Percentiles rank a stretch among this genome's conserved stretches.
These are phyloP conservation scores for Lordiphosa andalusiaca DNA, from an alignment of 2,888 invertebrate genomes.

Conservation along the genomic window DNA sequence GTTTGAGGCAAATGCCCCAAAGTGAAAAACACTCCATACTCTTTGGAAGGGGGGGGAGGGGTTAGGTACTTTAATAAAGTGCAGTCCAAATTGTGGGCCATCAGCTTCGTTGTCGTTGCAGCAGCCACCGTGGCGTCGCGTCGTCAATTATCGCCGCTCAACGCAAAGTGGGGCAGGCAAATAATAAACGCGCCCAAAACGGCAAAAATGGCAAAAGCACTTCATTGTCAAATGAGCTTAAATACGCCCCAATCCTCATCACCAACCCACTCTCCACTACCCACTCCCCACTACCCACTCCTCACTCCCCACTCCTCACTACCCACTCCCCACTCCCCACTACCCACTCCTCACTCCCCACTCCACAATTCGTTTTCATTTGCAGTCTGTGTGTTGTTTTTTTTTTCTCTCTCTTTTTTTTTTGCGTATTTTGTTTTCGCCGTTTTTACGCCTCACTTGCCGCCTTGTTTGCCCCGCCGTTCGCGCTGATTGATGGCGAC, in stretches of 20 bases:
- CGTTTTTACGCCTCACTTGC: conserved; percentile 70
- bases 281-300: too few relatives aligned
- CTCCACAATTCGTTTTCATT: conserved; percentile 29
- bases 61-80: conserved; percentile 59
- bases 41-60: conserved; percentile 21
- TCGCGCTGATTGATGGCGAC: conserved; percentile 65
- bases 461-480: conserved; percentile 47
- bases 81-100: conserved; percentile 57
- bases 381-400: background rate
- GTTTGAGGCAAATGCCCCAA: conserved; percentile 46
- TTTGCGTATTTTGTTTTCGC: conserved; percentile 37
- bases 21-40: conserved; percentile 52
- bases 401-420: conserved; percentile 14
- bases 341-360: background rate
- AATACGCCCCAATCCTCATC: conserved; percentile 49
- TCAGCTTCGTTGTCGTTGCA: conserved; percentile 18
- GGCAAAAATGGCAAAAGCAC: conserved; percentile 40
- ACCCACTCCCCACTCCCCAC: too few relatives aligned
- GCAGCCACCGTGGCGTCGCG: conserved; percentile 73
- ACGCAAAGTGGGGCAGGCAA: conserved; percentile 69
- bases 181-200: conserved; percentile 64
- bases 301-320: background rate
- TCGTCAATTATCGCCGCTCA: conserved; percentile 67
- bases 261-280: background rate
- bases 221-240: conserved; percentile 70